Conservation (phyloP, 2,113 vertebrate genomes). For the Ranitomeya variabilis region DNA sequence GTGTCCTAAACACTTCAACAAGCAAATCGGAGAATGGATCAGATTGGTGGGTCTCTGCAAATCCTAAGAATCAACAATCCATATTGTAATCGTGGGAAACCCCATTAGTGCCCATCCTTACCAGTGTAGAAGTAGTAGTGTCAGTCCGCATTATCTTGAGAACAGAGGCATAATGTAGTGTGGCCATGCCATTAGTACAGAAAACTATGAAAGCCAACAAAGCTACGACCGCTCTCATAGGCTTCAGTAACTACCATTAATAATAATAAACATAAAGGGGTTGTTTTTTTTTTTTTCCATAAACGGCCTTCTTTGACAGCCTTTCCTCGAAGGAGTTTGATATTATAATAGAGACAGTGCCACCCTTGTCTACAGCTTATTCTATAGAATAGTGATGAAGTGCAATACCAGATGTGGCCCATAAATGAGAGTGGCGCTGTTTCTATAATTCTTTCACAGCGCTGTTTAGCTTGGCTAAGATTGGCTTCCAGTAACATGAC, state of each 20-base stretch:
- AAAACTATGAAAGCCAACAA: not conserved
- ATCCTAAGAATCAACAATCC: too few relatives aligned
- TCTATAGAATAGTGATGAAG: too few relatives aligned
- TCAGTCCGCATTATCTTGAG: not conserved
- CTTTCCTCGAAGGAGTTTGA: not conserved
- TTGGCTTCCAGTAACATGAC: constrained; percentile 22
- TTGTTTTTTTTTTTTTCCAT: not conserved
- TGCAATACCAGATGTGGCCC: not conserved
- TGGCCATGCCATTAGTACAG: not conserved
- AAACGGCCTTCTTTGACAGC: not conserved
- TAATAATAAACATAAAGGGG: not conserved
- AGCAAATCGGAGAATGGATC: too few relatives aligned
- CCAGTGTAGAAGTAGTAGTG: not conserved
- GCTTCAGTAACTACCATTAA: not conserved
- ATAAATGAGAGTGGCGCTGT: not conserved
- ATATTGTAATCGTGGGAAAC: not conserved
- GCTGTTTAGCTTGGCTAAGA: not conserved
- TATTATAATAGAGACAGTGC: not conserved
- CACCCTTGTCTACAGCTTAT: too few relatives aligned
- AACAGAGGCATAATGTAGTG: not conserved
- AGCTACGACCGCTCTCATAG: not conserved
- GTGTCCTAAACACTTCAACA: too few relatives aligned
- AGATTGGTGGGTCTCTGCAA: too few relatives aligned
- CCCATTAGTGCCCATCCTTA: not conserved
- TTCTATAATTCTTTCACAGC: not conserved